phyloP scores from a whole-genome alignment of 2,113 vertebrate species.

The Lycaon pictus region DNA sequence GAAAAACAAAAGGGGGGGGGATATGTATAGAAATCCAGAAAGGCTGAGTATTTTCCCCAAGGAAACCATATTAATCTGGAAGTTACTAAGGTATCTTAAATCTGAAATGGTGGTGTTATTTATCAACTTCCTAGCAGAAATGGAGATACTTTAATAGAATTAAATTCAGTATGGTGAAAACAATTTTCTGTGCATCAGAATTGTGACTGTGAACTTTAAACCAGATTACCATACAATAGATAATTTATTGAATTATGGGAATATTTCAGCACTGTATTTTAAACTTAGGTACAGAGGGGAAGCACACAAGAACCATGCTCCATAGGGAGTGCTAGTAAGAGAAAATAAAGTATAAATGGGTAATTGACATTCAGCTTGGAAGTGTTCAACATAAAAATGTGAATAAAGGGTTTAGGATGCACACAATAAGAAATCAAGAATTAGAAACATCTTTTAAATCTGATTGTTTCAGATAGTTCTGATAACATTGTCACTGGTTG shows the following conservation, averaged over 20 bases:
- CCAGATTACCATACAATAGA: background rate
- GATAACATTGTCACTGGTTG: background rate
- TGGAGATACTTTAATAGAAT: background rate
- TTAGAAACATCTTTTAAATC: background rate
- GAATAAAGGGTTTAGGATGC: background rate
- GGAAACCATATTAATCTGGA: background rate
- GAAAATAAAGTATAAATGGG: background rate
- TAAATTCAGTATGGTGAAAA: background rate
- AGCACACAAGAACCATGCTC: background rate
- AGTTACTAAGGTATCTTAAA: background rate
- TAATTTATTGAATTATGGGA: background rate
- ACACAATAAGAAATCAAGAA: background rate
- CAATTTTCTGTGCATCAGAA: background rate
- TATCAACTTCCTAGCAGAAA: background rate
- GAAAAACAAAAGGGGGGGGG: too few relatives aligned
- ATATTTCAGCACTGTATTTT: background rate
- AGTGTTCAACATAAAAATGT: background rate
- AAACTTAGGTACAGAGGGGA: background rate
- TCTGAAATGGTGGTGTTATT: background rate
- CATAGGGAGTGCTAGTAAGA: background rate
- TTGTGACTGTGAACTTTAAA: background rate
- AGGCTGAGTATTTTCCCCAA: background rate
- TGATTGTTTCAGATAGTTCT: conserved; percentile 16
- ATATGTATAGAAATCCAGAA: background rate
- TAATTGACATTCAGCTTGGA: background rate